A percentile compares a stretch with the other conserved stretches of the same genome.
Evolutionary conservation across 2,888 invertebrate species (phyloP).

Genomic region (Erannis defoliaria): DNA sequence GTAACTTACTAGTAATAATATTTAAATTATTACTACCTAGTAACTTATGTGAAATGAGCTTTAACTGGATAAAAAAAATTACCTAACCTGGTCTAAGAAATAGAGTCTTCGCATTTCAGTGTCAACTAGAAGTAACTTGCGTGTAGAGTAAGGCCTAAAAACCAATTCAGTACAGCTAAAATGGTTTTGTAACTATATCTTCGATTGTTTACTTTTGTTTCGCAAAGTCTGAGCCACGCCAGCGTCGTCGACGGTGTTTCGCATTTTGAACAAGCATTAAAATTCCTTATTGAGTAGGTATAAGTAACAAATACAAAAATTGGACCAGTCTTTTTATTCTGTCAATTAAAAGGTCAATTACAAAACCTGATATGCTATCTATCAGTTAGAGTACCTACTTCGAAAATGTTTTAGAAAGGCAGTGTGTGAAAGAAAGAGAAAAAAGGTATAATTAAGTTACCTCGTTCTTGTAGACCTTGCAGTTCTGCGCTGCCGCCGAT

Average conservation of each 20-base stretch:
- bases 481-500: slow-evolving; percentile 62
- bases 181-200: neutral
- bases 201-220: slow-evolving; percentile 12
- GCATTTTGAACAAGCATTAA: neutral
- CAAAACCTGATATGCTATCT: slow-evolving; percentile 7
- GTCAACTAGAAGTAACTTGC: neutral
- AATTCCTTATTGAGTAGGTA: neutral
- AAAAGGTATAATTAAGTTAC: slow-evolving; percentile 50
- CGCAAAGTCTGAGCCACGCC: slow-evolving; percentile 4
- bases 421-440: slow-evolving; percentile 3
- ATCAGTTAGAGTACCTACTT: slow-evolving; percentile 10
- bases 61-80: no score
- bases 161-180: neutral
- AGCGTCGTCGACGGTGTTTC: neutral
- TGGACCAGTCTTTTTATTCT: neutral
- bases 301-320: neutral
- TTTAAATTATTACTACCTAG: no score
- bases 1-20: no score
- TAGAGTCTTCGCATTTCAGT: no score
- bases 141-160: neutral
- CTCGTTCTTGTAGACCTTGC: slow-evolving; percentile 68
- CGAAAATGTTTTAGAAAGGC: slow-evolving; percentile 29
- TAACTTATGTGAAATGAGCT: no score
- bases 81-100: no score
- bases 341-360: slow-evolving; percentile 8